phyloP scores from a whole-genome alignment of 1,140 invertebrate genomes.

The Thalassaphorura encarpata region DNA sequence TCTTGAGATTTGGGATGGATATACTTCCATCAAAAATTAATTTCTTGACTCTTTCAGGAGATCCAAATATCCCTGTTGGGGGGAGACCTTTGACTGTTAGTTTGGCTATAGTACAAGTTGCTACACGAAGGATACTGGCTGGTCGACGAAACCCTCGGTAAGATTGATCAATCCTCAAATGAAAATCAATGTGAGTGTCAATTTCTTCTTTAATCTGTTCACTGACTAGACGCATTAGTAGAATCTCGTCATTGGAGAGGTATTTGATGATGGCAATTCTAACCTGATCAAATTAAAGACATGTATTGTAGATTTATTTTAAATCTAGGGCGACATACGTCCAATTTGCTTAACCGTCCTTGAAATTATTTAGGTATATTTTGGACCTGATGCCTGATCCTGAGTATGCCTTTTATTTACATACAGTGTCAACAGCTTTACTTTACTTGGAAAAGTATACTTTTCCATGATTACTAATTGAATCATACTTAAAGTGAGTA shows the following conservation, averaged over 20 bases:
- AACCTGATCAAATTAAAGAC: slow-evolving; percentile 7
- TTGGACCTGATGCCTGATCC: background rate
- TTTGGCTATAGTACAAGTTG: slow-evolving; percentile 13
- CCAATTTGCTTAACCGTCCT: background rate
- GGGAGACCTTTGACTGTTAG: background rate
- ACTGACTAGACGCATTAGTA: slow-evolving; percentile 12
- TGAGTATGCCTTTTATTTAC: background rate
- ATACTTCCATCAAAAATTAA: slow-evolving; percentile 22
- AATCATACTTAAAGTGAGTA: no score
- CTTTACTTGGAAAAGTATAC: no score
- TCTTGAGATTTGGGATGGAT: background rate
- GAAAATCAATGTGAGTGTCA: slow-evolving; percentile 20
- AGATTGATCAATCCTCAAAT: slow-evolving; percentile 15
- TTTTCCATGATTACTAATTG: no score
- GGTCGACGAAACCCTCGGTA: slow-evolving; percentile 11
- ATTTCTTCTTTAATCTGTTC: slow-evolving; percentile 14
- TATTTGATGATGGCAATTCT: slow-evolving; percentile 8
- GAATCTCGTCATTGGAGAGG: slow-evolving; percentile 8
- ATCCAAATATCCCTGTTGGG: no score
- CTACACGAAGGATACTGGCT: slow-evolving; percentile 4
- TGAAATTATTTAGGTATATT: background rate
- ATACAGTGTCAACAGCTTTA: background rate
- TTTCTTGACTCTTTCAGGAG: slow-evolving; percentile 18
- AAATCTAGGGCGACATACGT: background rate
- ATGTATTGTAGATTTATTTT: background rate